phyloP scores from a whole-genome alignment of 2,113 vertebrate genomes.

The Brienomyrus brachyistius region DNA sequence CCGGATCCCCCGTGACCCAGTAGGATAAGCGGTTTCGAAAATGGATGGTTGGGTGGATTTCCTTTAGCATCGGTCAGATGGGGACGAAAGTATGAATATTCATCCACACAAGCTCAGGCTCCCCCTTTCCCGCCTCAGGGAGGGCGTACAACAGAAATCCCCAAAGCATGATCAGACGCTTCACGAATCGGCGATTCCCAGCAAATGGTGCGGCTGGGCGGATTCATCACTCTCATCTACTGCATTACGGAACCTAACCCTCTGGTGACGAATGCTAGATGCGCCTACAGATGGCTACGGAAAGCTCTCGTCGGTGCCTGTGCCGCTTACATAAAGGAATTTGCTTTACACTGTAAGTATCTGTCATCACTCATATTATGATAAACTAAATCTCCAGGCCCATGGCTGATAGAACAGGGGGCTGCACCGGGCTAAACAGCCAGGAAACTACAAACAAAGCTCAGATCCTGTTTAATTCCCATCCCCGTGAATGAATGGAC shows the following conservation, averaged over 20 bases:
- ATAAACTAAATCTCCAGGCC: not conserved
- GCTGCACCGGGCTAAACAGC: not conserved
- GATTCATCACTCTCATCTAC: not conserved
- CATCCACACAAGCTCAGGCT: not conserved
- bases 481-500: not conserved
- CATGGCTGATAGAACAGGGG: not conserved
- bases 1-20: too few species aligned
- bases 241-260: conserved; percentile 25
- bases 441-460: not conserved
- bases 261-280: conserved; percentile 3
- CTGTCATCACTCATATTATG: not conserved
- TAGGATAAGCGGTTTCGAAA: too few species aligned
- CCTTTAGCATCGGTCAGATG: not conserved
- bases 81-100: too few species aligned
- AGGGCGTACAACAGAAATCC: not conserved
- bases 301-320: conserved; percentile 5
- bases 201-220: not conserved
- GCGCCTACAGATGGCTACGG: conserved; percentile 32
- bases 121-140: not conserved
- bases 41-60: not conserved
- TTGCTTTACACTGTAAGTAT: not conserved
- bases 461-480: not conserved
- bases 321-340: not conserved
- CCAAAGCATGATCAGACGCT: not conserved
- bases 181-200: not conserved